Base-by-base conservation (phyloP, 2,888 invertebrate species). In the Callimorpha dominula region DNA sequence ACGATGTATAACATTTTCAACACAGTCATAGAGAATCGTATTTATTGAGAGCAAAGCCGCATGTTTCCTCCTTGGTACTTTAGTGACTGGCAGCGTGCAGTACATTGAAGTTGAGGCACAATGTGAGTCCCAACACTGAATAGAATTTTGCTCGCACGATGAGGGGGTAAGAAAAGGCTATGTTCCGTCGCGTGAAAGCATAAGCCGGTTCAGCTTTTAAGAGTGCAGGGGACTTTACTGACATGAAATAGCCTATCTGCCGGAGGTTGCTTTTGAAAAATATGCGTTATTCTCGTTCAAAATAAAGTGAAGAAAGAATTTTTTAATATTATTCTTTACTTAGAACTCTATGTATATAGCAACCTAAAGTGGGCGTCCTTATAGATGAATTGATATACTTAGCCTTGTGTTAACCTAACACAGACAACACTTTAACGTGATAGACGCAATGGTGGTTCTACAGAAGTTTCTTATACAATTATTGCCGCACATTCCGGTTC, bases 151-250 rank as follows among this genome's bases (percentile, higher is more conserved):
- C 84, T 78, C 81, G 80, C 84, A 78, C 82, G 81, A 86, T 86
- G 82, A 79, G 72, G 82, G 85, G 86, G 86, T 84, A 88, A 90
- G 90, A 90, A 91, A 91, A 89, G 89, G 88, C 87, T 82, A 85
- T 87, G 89, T 91, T 91, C 86, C 86, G 85, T 78, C 83, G 88
- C 86, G 86, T 90, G 88, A 92, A 92, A 91, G 92, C 89, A 87
- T 89, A 86, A 90, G 88, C 86, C 87, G 87, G 88, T 89, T 89
- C 87, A 86, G 82, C 81, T 87, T 81, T 88, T 85, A 86, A 89
- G 87, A 88, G 86, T 76, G 76, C 78, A 84, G 81, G 80, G 84
- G 71, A 82, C 81, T 81, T 81, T 80, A 80, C 77, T 78, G 76
- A 79, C 83, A 80, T 86, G 86, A 89, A 90, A 89, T 84, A 86